A percentile compares a stretch with the other conserved stretches of the same genome.
Conservation (phyloP, 2,113 vertebrate species). For the Pterocles orientalis region DNA sequence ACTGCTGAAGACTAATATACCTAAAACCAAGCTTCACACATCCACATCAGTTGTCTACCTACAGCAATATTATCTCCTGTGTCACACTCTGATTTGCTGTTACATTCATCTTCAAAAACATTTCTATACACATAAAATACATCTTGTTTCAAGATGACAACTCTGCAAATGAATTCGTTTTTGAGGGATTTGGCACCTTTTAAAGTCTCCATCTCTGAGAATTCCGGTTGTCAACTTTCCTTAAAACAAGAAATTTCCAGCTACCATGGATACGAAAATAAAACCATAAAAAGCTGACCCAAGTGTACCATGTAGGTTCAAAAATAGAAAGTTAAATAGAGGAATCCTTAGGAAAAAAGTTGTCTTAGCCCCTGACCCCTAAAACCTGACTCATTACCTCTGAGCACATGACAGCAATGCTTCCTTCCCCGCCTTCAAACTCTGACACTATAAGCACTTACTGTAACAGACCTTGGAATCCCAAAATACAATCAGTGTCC, state of each 20-base stretch:
- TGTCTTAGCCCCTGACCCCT: rapidly evolving
- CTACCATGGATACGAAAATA: not conserved
- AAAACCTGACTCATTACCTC: not conserved
- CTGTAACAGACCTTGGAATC: not conserved
- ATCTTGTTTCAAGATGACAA: not conserved
- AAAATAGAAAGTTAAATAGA: not conserved
- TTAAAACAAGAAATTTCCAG: not conserved
- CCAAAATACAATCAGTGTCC: rapidly evolving
- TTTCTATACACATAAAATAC: not conserved
- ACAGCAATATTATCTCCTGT: not conserved
- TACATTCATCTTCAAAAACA: not conserved
- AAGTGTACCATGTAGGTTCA: not conserved
- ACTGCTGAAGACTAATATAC: not conserved
- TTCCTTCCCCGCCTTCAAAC: not conserved
- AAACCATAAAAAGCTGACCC: not conserved
- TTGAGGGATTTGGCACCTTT: not conserved
- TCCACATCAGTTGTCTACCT: not conserved
- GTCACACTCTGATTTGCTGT: not conserved
- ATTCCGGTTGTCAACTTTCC: not conserved
- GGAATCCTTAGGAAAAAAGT: not conserved
- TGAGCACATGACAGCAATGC: not conserved
- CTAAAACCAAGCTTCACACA: not conserved
- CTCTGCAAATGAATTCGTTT: not conserved
- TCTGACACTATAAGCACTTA: not conserved
- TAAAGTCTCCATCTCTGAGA: not conserved